Conservation (phyloP, 2,888 invertebrate genomes). For the Odontomyia ornata region DNA sequence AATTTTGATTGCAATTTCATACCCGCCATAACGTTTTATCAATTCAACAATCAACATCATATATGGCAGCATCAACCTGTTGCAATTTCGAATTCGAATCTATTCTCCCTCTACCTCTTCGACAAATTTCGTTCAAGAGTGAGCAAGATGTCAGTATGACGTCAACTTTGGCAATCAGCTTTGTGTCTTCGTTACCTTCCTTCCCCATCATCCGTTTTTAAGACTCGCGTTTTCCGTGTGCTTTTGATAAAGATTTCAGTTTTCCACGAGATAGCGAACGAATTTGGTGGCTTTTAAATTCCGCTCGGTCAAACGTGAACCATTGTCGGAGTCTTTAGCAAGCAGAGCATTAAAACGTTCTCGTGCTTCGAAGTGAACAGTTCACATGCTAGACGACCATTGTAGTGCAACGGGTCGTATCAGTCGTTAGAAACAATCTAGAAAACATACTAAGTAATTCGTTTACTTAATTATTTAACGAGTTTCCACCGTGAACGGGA, state of each 20-base stretch:
- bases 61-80: slow-evolving; percentile 27
- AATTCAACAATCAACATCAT: too few relatives aligned
- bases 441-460: neutral
- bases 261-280: slow-evolving; percentile 55
- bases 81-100: slow-evolving; percentile 31
- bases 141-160: slow-evolving; percentile 4
- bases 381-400: neutral
- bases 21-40: too few relatives aligned
- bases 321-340: neutral
- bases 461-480: neutral
- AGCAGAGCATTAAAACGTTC: neutral
- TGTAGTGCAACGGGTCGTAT: neutral
- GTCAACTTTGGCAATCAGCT: neutral
- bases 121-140: neutral
- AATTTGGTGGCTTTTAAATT: slow-evolving; percentile 48
- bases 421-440: neutral
- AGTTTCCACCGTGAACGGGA: neutral
- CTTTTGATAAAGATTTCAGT: slow-evolving; percentile 51
- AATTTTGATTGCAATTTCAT: too few relatives aligned
- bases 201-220: neutral
- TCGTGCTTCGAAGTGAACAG: slow-evolving; percentile 2
- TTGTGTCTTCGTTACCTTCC: neutral
- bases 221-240: neutral
- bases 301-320: neutral
- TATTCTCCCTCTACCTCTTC: neutral